These are phyloP conservation scores for Chroicocephalus ridibundus DNA, from an alignment of 2,113 vertebrate genomes.

Conservation along the genomic window DNA sequence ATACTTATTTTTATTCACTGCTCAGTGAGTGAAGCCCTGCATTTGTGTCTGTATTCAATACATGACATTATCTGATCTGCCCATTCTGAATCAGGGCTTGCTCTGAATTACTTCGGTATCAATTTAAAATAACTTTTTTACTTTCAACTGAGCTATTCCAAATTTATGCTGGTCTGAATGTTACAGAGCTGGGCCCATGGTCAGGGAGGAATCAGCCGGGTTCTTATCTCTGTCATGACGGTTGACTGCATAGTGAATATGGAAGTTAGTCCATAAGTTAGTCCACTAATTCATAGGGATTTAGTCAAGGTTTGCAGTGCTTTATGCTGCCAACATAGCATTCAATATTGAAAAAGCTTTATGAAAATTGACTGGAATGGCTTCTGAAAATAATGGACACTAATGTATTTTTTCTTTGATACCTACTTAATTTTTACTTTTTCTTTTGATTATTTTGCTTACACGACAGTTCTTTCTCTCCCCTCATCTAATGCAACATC, in stretches of 20 bases:
- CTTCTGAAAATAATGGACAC: not conserved
- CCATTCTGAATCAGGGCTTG: not conserved
- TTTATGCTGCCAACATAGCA: not conserved
- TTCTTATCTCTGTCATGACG: not conserved
- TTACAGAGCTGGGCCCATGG: not conserved
- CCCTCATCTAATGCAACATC: not conserved
- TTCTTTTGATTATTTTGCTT: not conserved
- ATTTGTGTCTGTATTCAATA: not conserved
- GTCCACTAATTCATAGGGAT: not conserved
- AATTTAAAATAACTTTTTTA: not conserved
- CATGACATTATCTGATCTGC: not conserved
- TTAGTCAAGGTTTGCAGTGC: not conserved
- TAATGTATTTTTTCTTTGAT: not conserved
- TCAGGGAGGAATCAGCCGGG: not conserved
- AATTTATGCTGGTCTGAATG: not conserved
- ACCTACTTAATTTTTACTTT: not conserved
- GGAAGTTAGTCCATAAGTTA: not conserved
- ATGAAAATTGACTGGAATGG: not conserved
- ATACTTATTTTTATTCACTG: not conserved
- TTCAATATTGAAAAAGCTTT: not conserved
- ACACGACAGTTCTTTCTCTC: not conserved
- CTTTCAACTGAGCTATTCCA: not conserved
- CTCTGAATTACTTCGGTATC: not conserved
- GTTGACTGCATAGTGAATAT: not conserved
- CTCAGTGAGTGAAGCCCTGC: not conserved